A percentile compares a stretch with the other conserved stretches of the same genome.
These are phyloP conservation scores for Tonatia bakeri DNA, from an alignment of 2,113 vertebrate species.

Conservation along the genomic window DNA sequence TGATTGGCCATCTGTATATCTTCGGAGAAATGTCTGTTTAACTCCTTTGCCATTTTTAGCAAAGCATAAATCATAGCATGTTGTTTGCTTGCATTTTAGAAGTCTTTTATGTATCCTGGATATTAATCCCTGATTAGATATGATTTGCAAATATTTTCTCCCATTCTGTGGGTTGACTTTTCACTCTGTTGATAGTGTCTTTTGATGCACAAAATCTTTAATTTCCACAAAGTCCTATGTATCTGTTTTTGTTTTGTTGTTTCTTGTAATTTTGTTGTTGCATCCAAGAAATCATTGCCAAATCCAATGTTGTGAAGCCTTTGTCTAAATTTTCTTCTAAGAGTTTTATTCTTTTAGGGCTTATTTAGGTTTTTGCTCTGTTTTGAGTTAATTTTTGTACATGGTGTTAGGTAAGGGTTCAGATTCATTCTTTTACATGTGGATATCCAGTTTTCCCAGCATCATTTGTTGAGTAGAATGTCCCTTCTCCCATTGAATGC, in stretches of 20 bases:
- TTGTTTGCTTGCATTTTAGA: background rate
- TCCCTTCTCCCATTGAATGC: too few relatives aligned
- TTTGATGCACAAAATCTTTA: background rate
- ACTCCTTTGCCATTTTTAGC: background rate
- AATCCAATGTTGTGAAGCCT: background rate
- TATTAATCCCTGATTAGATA: background rate
- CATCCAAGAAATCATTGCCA: background rate
- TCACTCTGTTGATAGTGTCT: background rate
- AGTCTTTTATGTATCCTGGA: background rate
- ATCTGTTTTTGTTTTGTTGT: background rate
- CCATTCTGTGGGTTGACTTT: background rate
- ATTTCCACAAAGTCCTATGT: background rate
- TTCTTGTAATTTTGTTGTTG: background rate
- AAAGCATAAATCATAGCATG: background rate
- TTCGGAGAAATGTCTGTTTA: background rate
- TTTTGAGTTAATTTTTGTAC: too few relatives aligned
- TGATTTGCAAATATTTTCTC: background rate
- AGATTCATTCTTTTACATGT: too few relatives aligned
- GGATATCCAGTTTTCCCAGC: too few relatives aligned
- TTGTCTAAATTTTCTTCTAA: background rate
- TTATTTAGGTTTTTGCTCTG: too few relatives aligned
- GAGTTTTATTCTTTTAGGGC: too few relatives aligned
- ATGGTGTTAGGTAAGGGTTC: too few relatives aligned
- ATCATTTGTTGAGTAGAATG: too few relatives aligned
- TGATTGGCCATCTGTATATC: background rate